Conservation (phyloP, 1,140 invertebrate species). For the Panulirus ornatus region DNA sequence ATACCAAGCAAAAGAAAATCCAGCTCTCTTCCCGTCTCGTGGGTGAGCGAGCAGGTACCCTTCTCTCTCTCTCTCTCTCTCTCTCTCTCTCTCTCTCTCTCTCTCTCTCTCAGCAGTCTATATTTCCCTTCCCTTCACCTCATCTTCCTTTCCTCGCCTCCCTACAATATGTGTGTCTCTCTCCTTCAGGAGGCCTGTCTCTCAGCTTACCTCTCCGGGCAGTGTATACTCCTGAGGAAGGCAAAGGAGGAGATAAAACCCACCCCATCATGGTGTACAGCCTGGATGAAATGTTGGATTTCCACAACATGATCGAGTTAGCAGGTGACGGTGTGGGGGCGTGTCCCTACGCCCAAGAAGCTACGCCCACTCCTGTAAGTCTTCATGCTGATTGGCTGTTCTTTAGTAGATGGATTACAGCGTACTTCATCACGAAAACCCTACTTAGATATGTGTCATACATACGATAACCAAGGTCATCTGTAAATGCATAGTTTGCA, state of each 20-base stretch:
- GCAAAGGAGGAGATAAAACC: background rate
- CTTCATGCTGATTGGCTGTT: too few relatives aligned
- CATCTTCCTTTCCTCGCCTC: background rate
- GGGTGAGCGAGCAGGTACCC: background rate
- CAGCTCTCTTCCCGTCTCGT: background rate
- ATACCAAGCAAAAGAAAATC: too few relatives aligned
- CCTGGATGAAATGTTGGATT: background rate
- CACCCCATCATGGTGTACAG: background rate
- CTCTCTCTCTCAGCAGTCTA: background rate
- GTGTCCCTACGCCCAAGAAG: background rate
- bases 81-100: slow-evolving; percentile 40
- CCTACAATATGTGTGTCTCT: too few relatives aligned
- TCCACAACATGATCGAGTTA: slow-evolving; percentile 2
- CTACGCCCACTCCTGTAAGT: background rate
- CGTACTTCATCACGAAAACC: background rate
- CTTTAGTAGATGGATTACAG: background rate
- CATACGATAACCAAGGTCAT: background rate
- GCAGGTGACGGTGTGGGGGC: background rate
- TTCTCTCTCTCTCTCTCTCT: slow-evolving; percentile 1
- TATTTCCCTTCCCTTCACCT: background rate
- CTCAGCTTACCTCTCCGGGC: background rate
- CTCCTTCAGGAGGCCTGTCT: background rate
- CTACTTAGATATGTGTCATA: background rate
- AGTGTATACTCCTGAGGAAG: background rate
- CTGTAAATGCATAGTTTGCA: too few relatives aligned